Evolutionary conservation across 2,888 invertebrate genomes (phyloP), one percentile per base, ranked within the genome.

Genomic region (Eupeodes latifasciatus): DNA sequence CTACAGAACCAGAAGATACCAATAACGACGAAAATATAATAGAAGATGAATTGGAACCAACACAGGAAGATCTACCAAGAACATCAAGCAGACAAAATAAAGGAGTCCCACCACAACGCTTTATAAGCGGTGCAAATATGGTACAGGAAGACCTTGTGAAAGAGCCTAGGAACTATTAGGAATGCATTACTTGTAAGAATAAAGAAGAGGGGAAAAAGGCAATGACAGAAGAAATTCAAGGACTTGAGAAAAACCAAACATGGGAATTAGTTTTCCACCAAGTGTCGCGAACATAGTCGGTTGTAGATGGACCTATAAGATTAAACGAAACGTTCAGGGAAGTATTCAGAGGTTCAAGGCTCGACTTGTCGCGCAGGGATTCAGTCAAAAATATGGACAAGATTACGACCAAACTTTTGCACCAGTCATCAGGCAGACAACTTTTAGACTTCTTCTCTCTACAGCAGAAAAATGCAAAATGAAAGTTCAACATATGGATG

Each of bases 401-500:
- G 27, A 3, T 27, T 27, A 27, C 27, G 27, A 27, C 3, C 3
- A 27, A 27, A 27, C 27, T 27, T 27, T 27, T 27, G 27, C 27
- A 27, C 27, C 27, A 27, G 27, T 27, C 0, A 27, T 27, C 27
- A 27, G 27, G 9, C 44, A 71, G 19, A 57, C 71, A 19, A 57
- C 55, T 44, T 57, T 57, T 12, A 36, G 71, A 16, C 36, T 57
- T 27, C 36, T 57, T 27, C 44, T 57, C 5, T 57, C 19, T 7
- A 7, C 59, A 44, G 57, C 57, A 3, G 55, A 27, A 14, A 57
- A 57, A 40, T 19, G 27, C 36, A 57, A 57, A 16, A 71, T 71
- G 44, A 71, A 57, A n/a, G 57, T 59, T 57, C 19, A 57, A 12
- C 71, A 57, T 12, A 40, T 44, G 19, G 71, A 71, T 27, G 71